Evolutionary conservation across 2,113 vertebrate species (phyloP).

Genomic region (Callipepla californica): DNA sequence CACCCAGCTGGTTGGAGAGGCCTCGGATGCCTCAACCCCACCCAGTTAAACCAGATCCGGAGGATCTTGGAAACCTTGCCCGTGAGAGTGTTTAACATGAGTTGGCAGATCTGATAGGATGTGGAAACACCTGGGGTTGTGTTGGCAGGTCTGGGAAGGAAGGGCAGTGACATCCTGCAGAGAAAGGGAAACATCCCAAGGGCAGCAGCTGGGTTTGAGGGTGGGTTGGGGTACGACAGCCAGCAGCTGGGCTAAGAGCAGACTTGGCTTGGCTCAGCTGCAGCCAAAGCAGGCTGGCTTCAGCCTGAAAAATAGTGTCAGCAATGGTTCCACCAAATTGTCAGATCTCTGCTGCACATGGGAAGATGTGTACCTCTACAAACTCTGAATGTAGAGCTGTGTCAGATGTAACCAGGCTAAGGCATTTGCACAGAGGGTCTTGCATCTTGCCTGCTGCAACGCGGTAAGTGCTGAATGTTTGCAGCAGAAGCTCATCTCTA

Average conservation of each 20-base stretch:
- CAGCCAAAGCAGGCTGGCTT: background rate
- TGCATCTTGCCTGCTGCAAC: background rate
- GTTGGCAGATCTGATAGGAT: background rate
- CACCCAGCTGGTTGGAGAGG: background rate
- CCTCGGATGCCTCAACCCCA: background rate
- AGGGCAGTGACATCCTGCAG: background rate
- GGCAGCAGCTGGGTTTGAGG: background rate
- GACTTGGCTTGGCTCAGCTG: background rate
- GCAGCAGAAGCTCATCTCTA: background rate
- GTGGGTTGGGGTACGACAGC: background rate
- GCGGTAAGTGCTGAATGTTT: background rate
- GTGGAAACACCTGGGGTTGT: background rate
- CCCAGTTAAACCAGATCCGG: background rate
- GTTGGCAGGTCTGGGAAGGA: background rate
- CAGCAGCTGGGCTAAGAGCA: background rate
- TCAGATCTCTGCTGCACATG: rapidly evolving
- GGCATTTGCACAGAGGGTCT: background rate
- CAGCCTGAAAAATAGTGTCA: background rate
- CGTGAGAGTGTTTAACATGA: background rate
- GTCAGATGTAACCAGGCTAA: background rate
- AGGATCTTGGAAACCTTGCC: background rate
- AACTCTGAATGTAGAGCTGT: background rate
- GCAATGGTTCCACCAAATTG: background rate
- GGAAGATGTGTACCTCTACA: background rate
- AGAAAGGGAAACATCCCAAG: background rate